Base-by-base conservation (phyloP, 2,888 invertebrate species). In the Caenorhabditis drosophilae region DNA sequence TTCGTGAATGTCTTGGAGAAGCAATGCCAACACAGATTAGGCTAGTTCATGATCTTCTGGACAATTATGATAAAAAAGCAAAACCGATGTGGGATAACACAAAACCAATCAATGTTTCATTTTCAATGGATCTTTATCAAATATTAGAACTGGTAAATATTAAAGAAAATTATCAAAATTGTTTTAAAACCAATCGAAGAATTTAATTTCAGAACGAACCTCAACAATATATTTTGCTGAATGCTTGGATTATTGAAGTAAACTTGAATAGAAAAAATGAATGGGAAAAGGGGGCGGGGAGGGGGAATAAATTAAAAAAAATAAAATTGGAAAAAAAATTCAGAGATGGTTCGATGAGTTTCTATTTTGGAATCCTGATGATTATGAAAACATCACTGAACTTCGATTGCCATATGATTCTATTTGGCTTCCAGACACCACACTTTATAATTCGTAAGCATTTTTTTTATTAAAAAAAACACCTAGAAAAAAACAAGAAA, bases 131-230 rank as follows among this genome's bases (percentile, higher is more conserved):
- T 49, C 56, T 81, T 23, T 81, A 81, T 67, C 82, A 81, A 57
- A 78, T 81, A 40, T 61, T 81, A 23, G 81, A 82, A 61, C 58
- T 81, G n/a, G n/a, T 70, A 80, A 81, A 42, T 45, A 58, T 2
- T 4, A 20, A 0, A 54, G 1, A 6, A 25, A 11, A 25, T 20
- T 11, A 50, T 1, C 23, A 34, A 50, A 1, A 20, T 18, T 35
- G 27, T 23, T 34, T 38, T 42, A 16, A 47, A 26, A 48, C 9
- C 40, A 23, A 60, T 1, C 22, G 41, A 63, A 77, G 55, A 49
- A 79, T n/a, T n/a, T n/a, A n/a, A n/a, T n/a, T n/a, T n/a, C n/a
- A n/a, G 81, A 82, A 81, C 51, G 81, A 81, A 54, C 81, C 82
- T 2, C 78, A 81, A 58, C 81, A 81, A 64, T 81, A 76, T 70